Base-by-base conservation (phyloP, 2,797 vertebrate genomes). In the Geotrypetes seraphini region DNA sequence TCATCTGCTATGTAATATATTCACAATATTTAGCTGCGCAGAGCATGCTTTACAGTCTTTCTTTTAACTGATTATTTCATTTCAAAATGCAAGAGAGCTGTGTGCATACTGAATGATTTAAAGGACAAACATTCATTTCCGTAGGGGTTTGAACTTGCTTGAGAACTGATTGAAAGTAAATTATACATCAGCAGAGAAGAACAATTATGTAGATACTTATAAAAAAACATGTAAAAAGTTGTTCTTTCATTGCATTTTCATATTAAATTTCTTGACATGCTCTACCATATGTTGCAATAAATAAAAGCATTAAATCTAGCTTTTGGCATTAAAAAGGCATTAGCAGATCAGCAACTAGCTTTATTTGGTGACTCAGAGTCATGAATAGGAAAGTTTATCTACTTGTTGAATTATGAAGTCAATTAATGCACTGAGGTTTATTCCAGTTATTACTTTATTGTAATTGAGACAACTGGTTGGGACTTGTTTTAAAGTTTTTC, bases 401-500 rank as follows among this genome's bases (percentile, higher is more conserved):
- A 28, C 14, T 14, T 30, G 23, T 25, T 27, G 33, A 35, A 33
- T 4, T 15, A 25, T 51, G 50, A 65, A 63, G 63, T 55, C 28
- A 7, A 48, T 13, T 11, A 15, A 14, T 57, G 49, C 33, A 26
- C 31, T 29, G n/a, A 28, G 7, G 17, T 56, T 29, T 63, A 37
- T 52, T 66, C 37, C 50, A 47, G 49, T 31, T 36, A 17, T 33
- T 56, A 22, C n/a, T 22, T 57, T 47, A 18, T 26, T 53, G 34
- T 43, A 38, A 29, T 53, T 45, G 33, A 54, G 33, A 36, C 39
- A 58, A 49, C 49, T 66, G 55, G 5, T 35, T 49, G 34, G 22
- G 28, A 34, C 8, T 12, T 39, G 28, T 58, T 63, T 60, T 56
- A 39, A 50, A 47, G 39, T 45, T 54, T 67, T 44, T 60, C 31